Base-by-base conservation (phyloP, 2,888 invertebrate species). In the Eupithecia insigniata region DNA sequence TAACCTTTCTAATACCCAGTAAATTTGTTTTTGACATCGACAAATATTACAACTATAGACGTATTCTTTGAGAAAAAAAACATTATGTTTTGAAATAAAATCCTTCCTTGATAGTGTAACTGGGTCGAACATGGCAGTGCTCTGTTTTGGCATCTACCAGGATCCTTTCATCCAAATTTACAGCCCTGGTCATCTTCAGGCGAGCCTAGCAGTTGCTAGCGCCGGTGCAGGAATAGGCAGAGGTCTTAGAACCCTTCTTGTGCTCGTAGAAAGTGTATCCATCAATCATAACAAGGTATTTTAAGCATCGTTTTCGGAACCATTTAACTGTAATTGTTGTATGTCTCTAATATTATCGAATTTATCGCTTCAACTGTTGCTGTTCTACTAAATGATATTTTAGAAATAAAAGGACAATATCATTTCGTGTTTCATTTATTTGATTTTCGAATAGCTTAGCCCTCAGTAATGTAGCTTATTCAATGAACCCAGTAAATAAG, bases 251-350 rank as follows among this genome's bases (percentile, higher is more conserved):
- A 30, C 46, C 67, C 22, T 67, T 76, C 68, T 80, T 80, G 66
- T 78, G 80, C 8, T 74, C 30, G 26, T 78, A 81, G 66, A 79
- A 82, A 0, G 78, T 77, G 67, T 68, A 82, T 12, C 79, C 78
- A 0, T 77, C 61, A n/a, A 76, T 28, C 16, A 81, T 65, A 1
- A 77, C 78, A 22, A 79, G 10, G 22, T 79, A 75, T 36, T 80
- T 82, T 0, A 86, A 87, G 18, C 76, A 79, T 0, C n/a, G 39
- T 34, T 83, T 86, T 28, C 67, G 81, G 30, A 81, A 78, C 81
- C 81, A 84, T 3, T 71, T 75, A 2, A 82, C 83, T 83, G 78
- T 67, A 72, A 73, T 61, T 18, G 34, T 60, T 60, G 30, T 28
- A 34, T 51, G 14, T 26, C 26, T 55, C 26, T 26, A 14, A 22